Conservation (phyloP, 2,113 vertebrate species). For the Ursus arctos region DNA sequence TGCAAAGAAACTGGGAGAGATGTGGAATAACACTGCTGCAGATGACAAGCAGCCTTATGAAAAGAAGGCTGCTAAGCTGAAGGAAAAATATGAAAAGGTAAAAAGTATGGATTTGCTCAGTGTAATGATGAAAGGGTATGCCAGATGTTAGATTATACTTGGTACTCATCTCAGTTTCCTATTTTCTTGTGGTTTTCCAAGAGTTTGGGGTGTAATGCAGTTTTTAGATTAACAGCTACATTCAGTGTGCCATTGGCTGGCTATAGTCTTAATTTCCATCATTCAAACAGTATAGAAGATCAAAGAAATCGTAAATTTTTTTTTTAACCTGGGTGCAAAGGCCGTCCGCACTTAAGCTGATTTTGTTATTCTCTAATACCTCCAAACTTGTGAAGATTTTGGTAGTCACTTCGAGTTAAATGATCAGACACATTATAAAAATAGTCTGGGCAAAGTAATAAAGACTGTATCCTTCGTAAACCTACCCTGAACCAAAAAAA, state of each 20-base stretch:
- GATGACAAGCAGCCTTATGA: constrained; percentile 98
- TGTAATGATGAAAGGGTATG: too few relatives aligned
- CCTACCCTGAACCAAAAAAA: neutral
- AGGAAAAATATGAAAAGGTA: constrained; percentile 99
- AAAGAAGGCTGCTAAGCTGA: constrained; percentile 97
- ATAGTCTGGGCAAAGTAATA: neutral
- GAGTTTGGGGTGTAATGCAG: neutral
- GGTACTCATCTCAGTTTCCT: neutral
- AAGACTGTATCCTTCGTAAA: neutral
- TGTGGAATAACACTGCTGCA: constrained; percentile 96
- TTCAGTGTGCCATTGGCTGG: neutral
- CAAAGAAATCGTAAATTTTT: neutral
- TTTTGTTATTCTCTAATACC: neutral
- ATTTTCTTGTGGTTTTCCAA: neutral
- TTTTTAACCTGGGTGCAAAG: neutral
- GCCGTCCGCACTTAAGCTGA: neutral
- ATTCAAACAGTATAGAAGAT: neutral
- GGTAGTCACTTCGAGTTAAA: neutral
- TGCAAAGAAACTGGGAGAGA: constrained; percentile 97
- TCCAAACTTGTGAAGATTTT: neutral
- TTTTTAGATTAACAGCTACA: neutral
- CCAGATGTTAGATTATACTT: neutral
- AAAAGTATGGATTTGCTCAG: neutral
- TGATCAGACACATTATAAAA: neutral
- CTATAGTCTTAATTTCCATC: neutral